phyloP scores from a whole-genome alignment of 2,113 vertebrate species.

The Bujurquina vittata region DNA sequence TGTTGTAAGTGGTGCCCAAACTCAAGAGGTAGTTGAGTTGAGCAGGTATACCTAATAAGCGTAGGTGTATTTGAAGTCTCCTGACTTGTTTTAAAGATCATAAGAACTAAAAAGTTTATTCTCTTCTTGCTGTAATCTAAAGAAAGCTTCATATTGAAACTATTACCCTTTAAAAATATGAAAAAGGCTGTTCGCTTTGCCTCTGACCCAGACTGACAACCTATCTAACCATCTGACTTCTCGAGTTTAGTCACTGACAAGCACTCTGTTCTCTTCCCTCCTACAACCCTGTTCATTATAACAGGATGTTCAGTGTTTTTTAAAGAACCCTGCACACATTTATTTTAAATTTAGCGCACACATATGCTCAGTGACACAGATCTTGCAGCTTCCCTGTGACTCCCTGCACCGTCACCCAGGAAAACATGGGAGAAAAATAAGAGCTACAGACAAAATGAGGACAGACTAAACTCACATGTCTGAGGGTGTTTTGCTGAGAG shows the following conservation, averaged over 20 bases:
- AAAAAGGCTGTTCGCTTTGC: not conserved
- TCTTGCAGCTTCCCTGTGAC: not conserved
- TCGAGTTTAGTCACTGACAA: no score
- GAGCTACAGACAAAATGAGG: not conserved
- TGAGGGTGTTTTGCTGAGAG: not conserved
- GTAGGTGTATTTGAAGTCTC: not conserved
- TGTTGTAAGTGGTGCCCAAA: no score
- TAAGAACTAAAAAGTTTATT: no score
- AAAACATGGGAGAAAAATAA: not conserved
- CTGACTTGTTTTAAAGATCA: no score
- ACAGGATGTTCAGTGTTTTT: not conserved
- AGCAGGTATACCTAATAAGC: not conserved
- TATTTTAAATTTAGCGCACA: conserved; percentile 12
- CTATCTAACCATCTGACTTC: not conserved
- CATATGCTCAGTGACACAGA: conserved; percentile 11
- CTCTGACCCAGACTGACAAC: not conserved
- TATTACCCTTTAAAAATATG: not conserved
- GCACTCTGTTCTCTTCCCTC: not conserved
- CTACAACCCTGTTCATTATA: not conserved
- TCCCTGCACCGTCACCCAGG: not conserved
- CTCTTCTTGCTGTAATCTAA: no score
- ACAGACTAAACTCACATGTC: conserved; percentile 2
- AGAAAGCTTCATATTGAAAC: no score
- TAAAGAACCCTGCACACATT: rapidly evolving
- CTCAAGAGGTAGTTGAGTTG: not conserved